Base-by-base conservation (phyloP, 2,888 invertebrate species). In the Dicyrtoma fusca region DNA sequence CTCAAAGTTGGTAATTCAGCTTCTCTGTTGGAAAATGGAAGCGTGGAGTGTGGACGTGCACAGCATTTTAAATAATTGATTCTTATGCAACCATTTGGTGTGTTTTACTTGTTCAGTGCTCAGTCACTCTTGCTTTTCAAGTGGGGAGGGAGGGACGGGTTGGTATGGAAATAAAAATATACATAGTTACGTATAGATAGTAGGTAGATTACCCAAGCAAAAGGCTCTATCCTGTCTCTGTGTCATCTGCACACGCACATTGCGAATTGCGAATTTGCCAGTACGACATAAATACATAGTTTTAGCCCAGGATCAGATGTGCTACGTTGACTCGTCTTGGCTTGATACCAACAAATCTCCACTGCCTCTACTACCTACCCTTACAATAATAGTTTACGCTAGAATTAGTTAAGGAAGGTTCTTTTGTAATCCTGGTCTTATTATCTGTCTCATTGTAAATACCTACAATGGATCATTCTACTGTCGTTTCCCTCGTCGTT, bases 371-470 rank as follows among this genome's bases (percentile, higher is more conserved):
- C n/a, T n/a, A n/a, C n/a, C n/a, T n/a, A n/a, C n/a, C n/a, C n/a
- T 34, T 34, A 34, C 34, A 34, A 34, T 34, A 34, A 34, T 34
- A 34, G 51, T 51, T 51, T 51, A 51, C 51, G n/a, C 51, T 51
- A 51, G 51, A 51, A 51, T 51, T 51, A 51, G 17, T 51, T 51
- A n/a, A 51, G 17, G 21, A 51, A 19, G 51, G 51, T 51, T 51
- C 8, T 51, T 51, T 51, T 34, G 34, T 34, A 34, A 34, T 34
- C 34, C 34, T 34, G 8, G 34, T 34, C 34, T 34, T 34, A 34
- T 34, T 34, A 34, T 34, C 34, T 34, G 34, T 34, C 8, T 34
- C 34, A 34, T 34, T 34, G 34, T 34, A 8, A 3, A 34, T 34
- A 34, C 34, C 4, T 34, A 8, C 34, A 34, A 8, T 34, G 34